phyloP scores from a whole-genome alignment of 1,140 invertebrate genomes.

The Drosophila tani region DNA sequence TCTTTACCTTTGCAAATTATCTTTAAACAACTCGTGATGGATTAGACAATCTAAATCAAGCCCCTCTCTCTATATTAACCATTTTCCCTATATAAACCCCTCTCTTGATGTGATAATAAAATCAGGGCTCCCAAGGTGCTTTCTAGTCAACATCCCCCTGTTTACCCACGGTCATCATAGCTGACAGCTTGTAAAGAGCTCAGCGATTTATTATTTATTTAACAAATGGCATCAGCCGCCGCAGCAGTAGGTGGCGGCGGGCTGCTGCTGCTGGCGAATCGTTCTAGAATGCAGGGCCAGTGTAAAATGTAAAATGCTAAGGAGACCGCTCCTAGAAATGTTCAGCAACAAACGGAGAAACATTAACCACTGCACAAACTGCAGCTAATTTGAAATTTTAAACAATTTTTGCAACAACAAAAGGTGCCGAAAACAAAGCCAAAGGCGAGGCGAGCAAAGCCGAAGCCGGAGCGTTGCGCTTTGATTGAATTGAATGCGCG shows the following conservation, averaged over 20 bases:
- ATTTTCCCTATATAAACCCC: too few species aligned
- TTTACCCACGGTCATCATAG: not conserved
- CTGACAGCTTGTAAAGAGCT: not conserved
- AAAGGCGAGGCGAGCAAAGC: slow-evolving; percentile 49
- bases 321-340: slow-evolving; percentile 66
- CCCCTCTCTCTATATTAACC: too few species aligned
- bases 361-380: slow-evolving; percentile 67
- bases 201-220: slow-evolving; percentile 30
- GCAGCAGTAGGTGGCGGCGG: slow-evolving; percentile 16
- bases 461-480: slow-evolving; percentile 64
- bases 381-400: slow-evolving; percentile 82
- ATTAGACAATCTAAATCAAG: not conserved
- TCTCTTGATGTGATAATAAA: not conserved
- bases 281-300: slow-evolving; percentile 34
- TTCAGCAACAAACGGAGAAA: slow-evolving; percentile 44
- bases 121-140: not conserved
- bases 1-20: not conserved
- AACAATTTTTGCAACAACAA: slow-evolving; percentile 73
- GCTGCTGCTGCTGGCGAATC: slow-evolving; percentile 1
- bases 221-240: slow-evolving; percentile 31
- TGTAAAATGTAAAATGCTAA: slow-evolving; percentile 45
- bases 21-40: not conserved
- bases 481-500: slow-evolving; percentile 80
- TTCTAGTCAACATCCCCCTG: not conserved
- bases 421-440: slow-evolving; percentile 76